A percentile compares a stretch with the other conserved stretches of the same genome.
These are phyloP conservation scores for Phalacrocorax aristotelis DNA, from an alignment of 2,113 vertebrate genomes.

Conservation along the genomic window DNA sequence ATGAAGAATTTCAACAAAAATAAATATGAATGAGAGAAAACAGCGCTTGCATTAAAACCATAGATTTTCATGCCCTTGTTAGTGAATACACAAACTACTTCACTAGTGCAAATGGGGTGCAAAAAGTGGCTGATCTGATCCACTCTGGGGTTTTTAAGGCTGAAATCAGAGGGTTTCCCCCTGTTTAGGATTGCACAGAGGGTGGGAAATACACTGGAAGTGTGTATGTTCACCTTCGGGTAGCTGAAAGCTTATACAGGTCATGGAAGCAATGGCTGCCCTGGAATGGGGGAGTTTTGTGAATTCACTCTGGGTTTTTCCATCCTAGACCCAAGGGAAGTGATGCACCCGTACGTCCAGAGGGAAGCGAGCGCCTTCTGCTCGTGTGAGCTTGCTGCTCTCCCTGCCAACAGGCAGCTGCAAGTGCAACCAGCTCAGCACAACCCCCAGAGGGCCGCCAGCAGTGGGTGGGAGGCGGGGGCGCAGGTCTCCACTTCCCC, in stretches of 20 bases:
- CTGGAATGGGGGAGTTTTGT: not conserved
- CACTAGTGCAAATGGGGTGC: fast-evolving
- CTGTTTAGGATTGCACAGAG: not conserved
- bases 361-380: not conserved
- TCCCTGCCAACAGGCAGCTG: not conserved
- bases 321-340: not conserved
- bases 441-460: not conserved
- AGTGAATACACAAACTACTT: not conserved
- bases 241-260: not conserved
- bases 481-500: not conserved
- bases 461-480: fast-evolving
- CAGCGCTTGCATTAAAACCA: not conserved
- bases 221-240: too few species aligned
- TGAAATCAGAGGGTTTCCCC: not conserved
- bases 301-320: not conserved
- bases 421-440: not conserved
- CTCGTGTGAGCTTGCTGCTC: not conserved
- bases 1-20: not conserved
- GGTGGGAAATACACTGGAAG: not conserved
- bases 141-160: not conserved
- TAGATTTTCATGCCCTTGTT: not conserved
- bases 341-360: fast-evolving
- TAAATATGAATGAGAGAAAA: not conserved
- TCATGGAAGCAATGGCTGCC: fast-evolving
- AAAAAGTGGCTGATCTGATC: not conserved